Evolutionary conservation across 2,888 invertebrate genomes (phyloP).

Genomic region (Andrena minutula): DNA sequence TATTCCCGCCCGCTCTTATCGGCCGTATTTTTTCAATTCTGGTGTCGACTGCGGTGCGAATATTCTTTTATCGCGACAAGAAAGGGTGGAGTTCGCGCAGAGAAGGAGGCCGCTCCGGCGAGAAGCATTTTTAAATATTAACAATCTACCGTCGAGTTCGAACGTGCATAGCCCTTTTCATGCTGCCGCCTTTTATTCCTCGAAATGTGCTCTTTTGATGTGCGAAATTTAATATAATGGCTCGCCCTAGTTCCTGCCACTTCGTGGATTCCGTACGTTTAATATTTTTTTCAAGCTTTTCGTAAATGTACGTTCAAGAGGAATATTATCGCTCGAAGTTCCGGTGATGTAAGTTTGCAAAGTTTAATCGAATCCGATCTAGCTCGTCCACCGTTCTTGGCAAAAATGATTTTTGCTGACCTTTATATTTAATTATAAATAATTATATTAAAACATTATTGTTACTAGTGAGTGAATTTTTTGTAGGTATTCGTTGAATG

Average conservation of each 20-base stretch:
- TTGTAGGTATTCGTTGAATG: too few species aligned
- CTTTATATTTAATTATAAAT: too few species aligned
- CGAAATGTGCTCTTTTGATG: slow-evolving; percentile 35
- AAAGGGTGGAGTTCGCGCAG: neutral
- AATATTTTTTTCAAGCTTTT: slow-evolving; percentile 30
- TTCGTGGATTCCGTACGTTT: slow-evolving; percentile 16
- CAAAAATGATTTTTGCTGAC: too few species aligned
- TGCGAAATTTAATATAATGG: slow-evolving; percentile 53
- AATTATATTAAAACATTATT: too few species aligned
- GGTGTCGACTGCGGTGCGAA: slow-evolving; percentile 8
- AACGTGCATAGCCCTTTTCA: slow-evolving; percentile 25
- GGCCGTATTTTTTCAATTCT: slow-evolving; percentile 20
- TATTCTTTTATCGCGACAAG: slow-evolving; percentile 3
- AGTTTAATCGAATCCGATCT: too few species aligned
- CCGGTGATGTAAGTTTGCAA: too few species aligned
- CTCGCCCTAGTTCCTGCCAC: slow-evolving; percentile 8
- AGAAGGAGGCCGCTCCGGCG: neutral
- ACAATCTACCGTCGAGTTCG: slow-evolving; percentile 34
- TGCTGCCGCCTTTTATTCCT: slow-evolving; percentile 9
- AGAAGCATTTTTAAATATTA: slow-evolving; percentile 45
- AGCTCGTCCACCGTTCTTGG: too few species aligned
- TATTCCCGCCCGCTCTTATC: neutral
- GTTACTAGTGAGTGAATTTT: too few species aligned
- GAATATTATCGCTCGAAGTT: too few species aligned
- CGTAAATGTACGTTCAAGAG: neutral